Conservation (phyloP, 2,888 invertebrate species). For the Volucella inflata region DNA sequence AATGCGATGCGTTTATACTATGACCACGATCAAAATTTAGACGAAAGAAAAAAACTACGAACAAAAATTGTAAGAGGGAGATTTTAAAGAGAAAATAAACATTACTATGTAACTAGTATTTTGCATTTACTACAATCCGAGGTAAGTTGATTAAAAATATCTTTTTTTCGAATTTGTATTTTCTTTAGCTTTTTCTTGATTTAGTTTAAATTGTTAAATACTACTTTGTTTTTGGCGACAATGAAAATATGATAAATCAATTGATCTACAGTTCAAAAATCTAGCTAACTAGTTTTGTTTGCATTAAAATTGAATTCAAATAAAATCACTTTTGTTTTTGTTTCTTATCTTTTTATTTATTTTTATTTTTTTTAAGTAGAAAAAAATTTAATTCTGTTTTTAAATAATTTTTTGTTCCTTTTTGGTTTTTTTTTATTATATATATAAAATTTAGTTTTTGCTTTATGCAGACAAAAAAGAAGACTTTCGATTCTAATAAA, state of each 20-base stretch:
- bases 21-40: constrained; percentile 19
- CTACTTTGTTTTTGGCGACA: constrained; percentile 26
- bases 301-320: constrained; percentile 55
- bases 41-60: constrained; percentile 1
- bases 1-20: constrained; percentile 48
- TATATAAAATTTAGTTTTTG: constrained; percentile 59
- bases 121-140: constrained; percentile 59
- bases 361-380: constrained; percentile 37
- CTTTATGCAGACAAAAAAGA: constrained; percentile 73
- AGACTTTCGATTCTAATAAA: constrained; percentile 73
- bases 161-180: constrained; percentile 8
- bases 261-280: constrained; percentile 60
- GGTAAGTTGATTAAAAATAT: constrained; percentile 47
- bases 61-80: constrained; percentile 20
- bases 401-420: constrained; percentile 40
- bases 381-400: constrained; percentile 42
- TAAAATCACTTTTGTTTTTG: constrained; percentile 57
- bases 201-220: constrained; percentile 27
- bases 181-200: constrained; percentile 13
- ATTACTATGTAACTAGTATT: constrained; percentile 51
- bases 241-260: constrained; percentile 44
- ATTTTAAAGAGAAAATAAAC: constrained; percentile 38
- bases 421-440: constrained; percentile 10
- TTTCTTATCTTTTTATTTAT: constrained; percentile 46
- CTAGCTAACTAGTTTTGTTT: constrained; percentile 45